Evolutionary conservation across 1,140 invertebrate genomes (phyloP), one percentile per base, ranked within the genome.

Genomic region (Acromyrmex charruanus): DNA sequence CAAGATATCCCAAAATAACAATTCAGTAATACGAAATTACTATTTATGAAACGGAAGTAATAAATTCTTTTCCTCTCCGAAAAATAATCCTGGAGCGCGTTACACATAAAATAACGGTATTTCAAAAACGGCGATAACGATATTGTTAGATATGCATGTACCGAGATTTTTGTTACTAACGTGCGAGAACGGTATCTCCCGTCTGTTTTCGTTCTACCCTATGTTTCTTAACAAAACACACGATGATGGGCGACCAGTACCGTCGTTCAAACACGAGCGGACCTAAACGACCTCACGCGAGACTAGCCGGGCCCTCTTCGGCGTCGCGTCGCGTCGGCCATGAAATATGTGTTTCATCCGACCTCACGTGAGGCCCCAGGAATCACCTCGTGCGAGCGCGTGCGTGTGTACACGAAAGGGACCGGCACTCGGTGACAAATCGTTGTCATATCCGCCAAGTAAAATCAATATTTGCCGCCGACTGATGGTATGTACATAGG

Each of bases 401-500:
- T 35, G 49, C 7, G 68, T 51, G 35, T 51, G 72, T 77, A 69
- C 55, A 44, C 35, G 66, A 49, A 12, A 49, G 68, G 49, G 59
- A 44, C 71, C 75, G 63, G 59, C 72, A 65, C 53, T 86, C 85
- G 92, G 90, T 91, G 92, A 91, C 92, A 92, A 93, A 93, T 93
- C 88, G 92, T 93, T 90, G 91, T 92, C 92, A 87, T 92, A 90
- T 91, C 89, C 89, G 87, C 86, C 80, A 80, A 89, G 89, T 87
- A 93, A 92, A 93, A 93, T 93, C 93, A 93, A 93, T 93, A 93
- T 93, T 93, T 93, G 86, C 84, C 84, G 86, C 39, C 79, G 86
- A 53, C 85, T 88, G 91, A 92, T 92, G 88, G 90, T 88, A 90
- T 86, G 68, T 81, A 88, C 82, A 71, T 72, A 86, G 44, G 53